Conservation (phyloP, 2,888 invertebrate genomes). For the Muscina levida region DNA sequence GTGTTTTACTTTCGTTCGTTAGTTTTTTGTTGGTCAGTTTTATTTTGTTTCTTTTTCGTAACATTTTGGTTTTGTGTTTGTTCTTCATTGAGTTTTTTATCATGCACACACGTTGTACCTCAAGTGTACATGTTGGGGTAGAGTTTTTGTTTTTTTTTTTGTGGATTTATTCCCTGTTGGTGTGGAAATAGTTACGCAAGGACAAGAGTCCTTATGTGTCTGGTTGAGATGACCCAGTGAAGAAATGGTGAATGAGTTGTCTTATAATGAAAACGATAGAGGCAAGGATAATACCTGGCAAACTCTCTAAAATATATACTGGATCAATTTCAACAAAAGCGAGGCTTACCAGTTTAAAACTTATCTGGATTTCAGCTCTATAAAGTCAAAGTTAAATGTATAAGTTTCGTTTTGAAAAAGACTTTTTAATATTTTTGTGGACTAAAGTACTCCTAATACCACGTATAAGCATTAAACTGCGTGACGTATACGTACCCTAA, state of each 20-base stretch:
- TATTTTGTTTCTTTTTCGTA: slow-evolving; percentile 37
- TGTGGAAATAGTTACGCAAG: slow-evolving; percentile 2
- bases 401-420: too few species aligned
- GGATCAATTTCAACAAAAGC: too few species aligned
- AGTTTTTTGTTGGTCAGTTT: slow-evolving; percentile 11
- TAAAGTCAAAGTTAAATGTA: too few species aligned
- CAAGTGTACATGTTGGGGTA: slow-evolving; percentile 53
- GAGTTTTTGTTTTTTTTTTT: neutral
- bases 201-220: slow-evolving; percentile 2
- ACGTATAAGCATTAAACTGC: too few species aligned
- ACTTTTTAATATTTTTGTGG: too few species aligned
- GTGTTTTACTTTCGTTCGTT: slow-evolving; percentile 46
- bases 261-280: too few species aligned
- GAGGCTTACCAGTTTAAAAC: too few species aligned
- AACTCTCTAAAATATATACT: too few species aligned
- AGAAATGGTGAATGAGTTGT: neutral
- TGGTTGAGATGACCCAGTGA: neutral
- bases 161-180: slow-evolving; percentile 21
- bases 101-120: slow-evolving; percentile 52
- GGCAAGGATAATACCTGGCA: too few species aligned
- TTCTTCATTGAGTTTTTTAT: slow-evolving; percentile 48
- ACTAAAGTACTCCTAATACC: too few species aligned
- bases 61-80: slow-evolving; percentile 38
- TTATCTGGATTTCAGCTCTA: too few species aligned
- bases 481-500: too few species aligned